Conservation (phyloP, 1,140 invertebrate genomes). For the Riptortus pedestris region DNA sequence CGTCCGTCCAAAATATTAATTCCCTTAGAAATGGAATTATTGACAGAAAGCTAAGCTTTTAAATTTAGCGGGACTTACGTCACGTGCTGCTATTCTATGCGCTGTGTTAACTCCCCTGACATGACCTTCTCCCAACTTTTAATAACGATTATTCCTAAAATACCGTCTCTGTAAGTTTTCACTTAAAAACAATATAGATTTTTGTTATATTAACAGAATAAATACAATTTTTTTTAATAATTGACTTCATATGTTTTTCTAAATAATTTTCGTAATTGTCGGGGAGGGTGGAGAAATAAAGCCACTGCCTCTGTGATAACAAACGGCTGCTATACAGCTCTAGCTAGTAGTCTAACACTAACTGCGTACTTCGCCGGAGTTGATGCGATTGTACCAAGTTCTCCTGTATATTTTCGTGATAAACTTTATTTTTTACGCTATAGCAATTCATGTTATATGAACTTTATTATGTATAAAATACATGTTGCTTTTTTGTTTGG, state of each 20-base stretch:
- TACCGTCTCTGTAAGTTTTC: too few relatives aligned
- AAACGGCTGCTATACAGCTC: neutral
- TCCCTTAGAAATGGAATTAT: too few relatives aligned
- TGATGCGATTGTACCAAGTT: too few relatives aligned
- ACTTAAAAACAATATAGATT: too few relatives aligned
- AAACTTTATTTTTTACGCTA: neutral
- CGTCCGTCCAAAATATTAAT: too few relatives aligned
- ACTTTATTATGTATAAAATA: neutral
- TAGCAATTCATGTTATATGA: neutral
- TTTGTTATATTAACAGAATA: too few relatives aligned
- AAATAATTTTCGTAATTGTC: too few relatives aligned
- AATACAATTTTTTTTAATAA: too few relatives aligned
- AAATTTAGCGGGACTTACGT: slow-evolving; percentile 10
- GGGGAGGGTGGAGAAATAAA: neutral
- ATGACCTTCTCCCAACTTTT: too few relatives aligned
- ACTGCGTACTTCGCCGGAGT: neutral
- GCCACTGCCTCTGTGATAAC: slow-evolving; percentile 1
- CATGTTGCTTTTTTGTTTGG: neutral
- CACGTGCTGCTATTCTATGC: neutral
- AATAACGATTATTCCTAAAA: too few relatives aligned
- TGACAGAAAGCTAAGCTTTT: neutral
- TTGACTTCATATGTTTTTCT: too few relatives aligned
- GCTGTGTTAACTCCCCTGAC: neutral
- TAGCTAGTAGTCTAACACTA: neutral
- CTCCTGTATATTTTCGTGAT: too few relatives aligned